Base-by-base conservation (phyloP, 2,797 vertebrate species). In the Fundulus diaphanus region DNA sequence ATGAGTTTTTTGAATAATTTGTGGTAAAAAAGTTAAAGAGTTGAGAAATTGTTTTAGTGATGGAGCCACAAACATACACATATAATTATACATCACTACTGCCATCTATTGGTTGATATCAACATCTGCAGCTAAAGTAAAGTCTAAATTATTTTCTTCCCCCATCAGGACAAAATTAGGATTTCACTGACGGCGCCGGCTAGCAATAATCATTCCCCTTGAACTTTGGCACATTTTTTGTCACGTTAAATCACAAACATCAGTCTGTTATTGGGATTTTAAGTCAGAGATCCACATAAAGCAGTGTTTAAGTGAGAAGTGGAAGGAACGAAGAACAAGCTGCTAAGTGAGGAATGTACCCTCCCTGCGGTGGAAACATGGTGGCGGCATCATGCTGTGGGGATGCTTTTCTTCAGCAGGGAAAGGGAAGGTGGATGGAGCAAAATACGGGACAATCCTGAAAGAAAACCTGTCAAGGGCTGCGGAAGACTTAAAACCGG, bases 91-190 rank as follows among this genome's bases (percentile, higher is more conserved):
- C 27, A 61, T 35, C 72, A 56, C 76, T 86, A 85, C 87, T 90
- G 91, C 92, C 93, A 90, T 90, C 92, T 91, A 76, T 20, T 91
- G 93, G 85, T 74, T 61, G 76, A 80, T 3, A 44, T 48, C 7
- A 15, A 44, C 7, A 42, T 37, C 76, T 88, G 78, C 72, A 65
- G 27, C 24, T 48, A 18, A 18, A 37, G 3, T 27, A 29, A 40
- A 7, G 24, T 16, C 37, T 40, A 37, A n/a, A 13, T 61, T 13
- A n/a, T 1, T 5, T 66, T 66, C 42, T 42, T 42, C 15, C 11
- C 13, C 27, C 2, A n/a, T 13, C 22, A 40, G 22, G 12, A 40
- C 61, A 63, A 37, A 37, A 24, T 63, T 13, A 2, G 33, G 1
- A 13, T 40, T 37, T n/a, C 3, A 15, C 12, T 3, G 24, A 37